A percentile compares a stretch with the other conserved stretches of the same genome.
phyloP scores from a whole-genome alignment of 2,888 invertebrate species.

The Lepidochrysops patricia region DNA sequence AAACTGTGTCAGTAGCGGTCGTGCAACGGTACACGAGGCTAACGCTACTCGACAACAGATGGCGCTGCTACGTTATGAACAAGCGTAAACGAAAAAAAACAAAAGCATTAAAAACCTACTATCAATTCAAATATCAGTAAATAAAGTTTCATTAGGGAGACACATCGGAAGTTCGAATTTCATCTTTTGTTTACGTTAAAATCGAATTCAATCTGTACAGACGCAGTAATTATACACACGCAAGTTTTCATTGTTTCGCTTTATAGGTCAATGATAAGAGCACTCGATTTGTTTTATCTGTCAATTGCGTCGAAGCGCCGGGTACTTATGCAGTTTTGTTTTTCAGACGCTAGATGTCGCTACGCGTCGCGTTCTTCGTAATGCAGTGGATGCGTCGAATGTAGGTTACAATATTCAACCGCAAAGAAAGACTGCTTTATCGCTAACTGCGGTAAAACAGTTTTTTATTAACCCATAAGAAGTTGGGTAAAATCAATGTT shows the following conservation, averaged over 20 bases:
- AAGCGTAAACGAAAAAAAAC: slow-evolving; percentile 12
- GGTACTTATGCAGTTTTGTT: neutral
- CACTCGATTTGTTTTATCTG: slow-evolving; percentile 28
- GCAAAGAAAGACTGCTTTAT: neutral
- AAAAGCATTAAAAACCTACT: no score
- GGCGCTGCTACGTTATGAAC: slow-evolving; percentile 35
- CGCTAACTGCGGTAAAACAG: neutral
- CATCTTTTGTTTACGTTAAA: neutral
- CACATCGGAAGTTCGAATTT: no score
- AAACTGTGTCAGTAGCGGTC: slow-evolving; percentile 65
- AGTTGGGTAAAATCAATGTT: no score
- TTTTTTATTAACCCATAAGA: neutral
- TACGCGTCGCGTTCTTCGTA: slow-evolving; percentile 14
- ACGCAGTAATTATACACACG: neutral
- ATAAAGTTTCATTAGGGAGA: no score
- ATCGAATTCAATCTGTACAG: neutral
- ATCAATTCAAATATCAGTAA: no score
- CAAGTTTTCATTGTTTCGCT: slow-evolving; percentile 20
- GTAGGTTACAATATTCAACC: neutral
- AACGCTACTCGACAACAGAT: slow-evolving; percentile 53
- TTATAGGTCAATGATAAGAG: slow-evolving; percentile 31
- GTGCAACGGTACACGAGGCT: slow-evolving; percentile 45
- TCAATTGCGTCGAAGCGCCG: slow-evolving; percentile 16
- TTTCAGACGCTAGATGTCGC: slow-evolving; percentile 37
- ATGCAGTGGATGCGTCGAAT: neutral